Base-by-base conservation (phyloP, 1,140 invertebrate genomes). In the Aphelenchoides fujianensis region DNA sequence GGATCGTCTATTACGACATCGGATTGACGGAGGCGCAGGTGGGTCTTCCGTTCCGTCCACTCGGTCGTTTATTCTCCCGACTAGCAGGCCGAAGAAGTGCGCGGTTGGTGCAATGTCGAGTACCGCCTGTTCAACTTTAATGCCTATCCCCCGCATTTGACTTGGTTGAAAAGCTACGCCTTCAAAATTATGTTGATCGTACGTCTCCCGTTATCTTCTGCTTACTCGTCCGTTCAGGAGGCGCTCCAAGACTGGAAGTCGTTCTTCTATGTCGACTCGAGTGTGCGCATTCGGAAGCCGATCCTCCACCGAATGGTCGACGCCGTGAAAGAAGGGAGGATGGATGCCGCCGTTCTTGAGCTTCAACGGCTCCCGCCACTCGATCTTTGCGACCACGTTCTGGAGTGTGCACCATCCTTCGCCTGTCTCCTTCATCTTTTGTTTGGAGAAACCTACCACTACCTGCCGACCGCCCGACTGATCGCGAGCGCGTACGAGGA, bases 71-170 rank as follows among this genome's bases (percentile, higher is more conserved):
- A n/a, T n/a, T n/a, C n/a, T n/a, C n/a, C n/a, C n/a, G n/a, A n/a
- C 12, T 48, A 16, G n/a, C 30, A 61, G 59, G 59, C 36, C n/a
- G 59, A 61, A 19, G 59, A 61, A 61, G 59, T 61, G 27, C n/a
- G 36, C 28, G 36, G 1, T 31, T 61, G 59, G 59, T 61, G 59
- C 36, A 2, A 19, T 19, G 59, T 61, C 16, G 59, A 61, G 2
- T 61, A 61, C 36, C 59, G 59, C n/a, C n/a, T 30, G n/a, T 61
- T 61, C 31, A 61, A 61, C 30, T 61, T 61, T 34, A 2, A n/a
- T 16, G n/a, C n/a, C 19, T 61, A n/a, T 61, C 59, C 59, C 1
- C n/a, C 2, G 31, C 59, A 61, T 61, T 27, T 61, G n/a, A n/a
- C n/a, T 61, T 16, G 31, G 16, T 34, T 61, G 59, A 61, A 19